Base-by-base conservation (phyloP, 2,797 vertebrate species). In the Hyperoplus lanceolatus region DNA sequence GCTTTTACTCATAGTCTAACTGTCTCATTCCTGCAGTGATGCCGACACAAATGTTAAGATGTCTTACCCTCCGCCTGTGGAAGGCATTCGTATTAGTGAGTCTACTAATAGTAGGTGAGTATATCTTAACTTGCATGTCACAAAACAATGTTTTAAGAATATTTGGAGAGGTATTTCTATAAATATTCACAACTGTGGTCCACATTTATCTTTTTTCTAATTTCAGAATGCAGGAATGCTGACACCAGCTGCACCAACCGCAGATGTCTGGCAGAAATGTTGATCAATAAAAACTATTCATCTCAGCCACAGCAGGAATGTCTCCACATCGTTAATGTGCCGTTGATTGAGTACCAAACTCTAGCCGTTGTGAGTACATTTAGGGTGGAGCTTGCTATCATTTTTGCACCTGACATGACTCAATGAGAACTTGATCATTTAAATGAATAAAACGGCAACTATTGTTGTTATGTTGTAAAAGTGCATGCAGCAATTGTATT, bases 281-380 rank as follows among this genome's bases (percentile, higher is more conserved):
- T 94, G 70, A 88, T 93, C 8, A 8, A 48, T 0, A 82, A 80
- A 73, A 14, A 48, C 0, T 16, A 39, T 6, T 1, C 67, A 13
- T 89, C 92, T 59, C 89, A 93, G 43, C 95, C 94, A 5, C 94
- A 95, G 84, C 0, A 4, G 49, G 12, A 82, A 1, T 96, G 95
- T 70, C 71, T 54, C n/a, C 62, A 75, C 0, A 0, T 0, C 0
- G 71, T 95, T 29, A 0, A 36, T 0, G 86, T 95, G 58, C 88
- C 91, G 1, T 59, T 81, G 5, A 78, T 95, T 1, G 73, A 86
- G 61, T 96, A 95, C 60, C 81, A 93, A 49, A 96, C 92, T 3
- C 65, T 95, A 16, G 73, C 84, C 36, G 93, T 94, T 12, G 95
- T 95, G 84, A 92, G 94, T 93, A 65, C 2, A 68, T 49, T 5